A percentile compares a stretch with the other conserved stretches of the same genome.
These are phyloP conservation scores for Alentia gelatinosa DNA, from an alignment of 2,888 invertebrate genomes.

Conservation along the genomic window DNA sequence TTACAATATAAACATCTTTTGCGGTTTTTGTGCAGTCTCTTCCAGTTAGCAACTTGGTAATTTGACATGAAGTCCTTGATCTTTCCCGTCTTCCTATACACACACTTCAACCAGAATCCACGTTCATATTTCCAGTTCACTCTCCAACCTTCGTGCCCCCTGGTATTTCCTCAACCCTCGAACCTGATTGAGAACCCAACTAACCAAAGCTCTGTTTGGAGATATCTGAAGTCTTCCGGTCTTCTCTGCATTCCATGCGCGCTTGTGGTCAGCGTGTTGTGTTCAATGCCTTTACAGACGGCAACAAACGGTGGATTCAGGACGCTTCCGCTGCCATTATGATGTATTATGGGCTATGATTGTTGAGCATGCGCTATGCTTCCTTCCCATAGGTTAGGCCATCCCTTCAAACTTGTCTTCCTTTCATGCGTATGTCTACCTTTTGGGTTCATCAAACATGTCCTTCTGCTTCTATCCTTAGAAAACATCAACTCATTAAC, in stretches of 20 bases:
- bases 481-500: too few species aligned
- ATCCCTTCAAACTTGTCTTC: not conserved
- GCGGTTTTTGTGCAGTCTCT: not conserved
- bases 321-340: slow-evolving; percentile 36
- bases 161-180: too few species aligned
- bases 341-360: not conserved
- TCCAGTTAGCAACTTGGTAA: not conserved
- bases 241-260: slow-evolving; percentile 20
- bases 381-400: not conserved
- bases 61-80: not conserved
- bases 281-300: not conserved
- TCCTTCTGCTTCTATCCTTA: too few species aligned
- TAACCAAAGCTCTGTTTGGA: not conserved
- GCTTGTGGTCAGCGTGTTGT: slow-evolving; percentile 30
- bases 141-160: not conserved
- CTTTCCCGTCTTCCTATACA: not conserved
- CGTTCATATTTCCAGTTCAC: not conserved
- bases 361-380: slow-evolving; percentile 10
- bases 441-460: too few species aligned
- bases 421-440: too few species aligned
- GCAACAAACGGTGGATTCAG: not conserved
- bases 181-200: too few species aligned
- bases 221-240: not conserved
- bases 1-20: too few species aligned
- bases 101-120: not conserved